Base-by-base conservation (phyloP, 2,797 vertebrate genomes). In the Sardinella longiceps region DNA sequence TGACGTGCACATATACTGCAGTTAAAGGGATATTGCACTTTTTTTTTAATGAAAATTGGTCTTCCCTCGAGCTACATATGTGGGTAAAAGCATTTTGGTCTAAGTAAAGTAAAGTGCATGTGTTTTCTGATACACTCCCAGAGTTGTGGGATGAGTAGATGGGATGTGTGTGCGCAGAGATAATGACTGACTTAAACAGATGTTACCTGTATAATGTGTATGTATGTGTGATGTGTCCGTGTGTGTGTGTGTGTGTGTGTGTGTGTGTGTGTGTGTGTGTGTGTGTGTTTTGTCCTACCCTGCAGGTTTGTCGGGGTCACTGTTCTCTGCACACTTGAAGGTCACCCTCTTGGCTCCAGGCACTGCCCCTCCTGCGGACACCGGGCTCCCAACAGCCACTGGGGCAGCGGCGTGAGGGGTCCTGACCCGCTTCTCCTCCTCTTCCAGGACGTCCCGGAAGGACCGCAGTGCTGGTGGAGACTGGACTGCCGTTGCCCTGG, bases 361-460 rank as follows among this genome's bases (percentile, higher is more conserved):
- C 77, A 89, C 86, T 84, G 90, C 80, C 30, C 88, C 86, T 0
- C 86, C 88, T 14, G 90, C 56, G 4, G 74, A 89, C n/a, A 15
- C 85, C 14, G 87, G 93, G 81, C 66, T 88, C 23, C 80, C 84
- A n/a, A 39, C 50, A 25, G 30, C 45, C 80, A 85, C 90, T 58
- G 87, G 90, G 9, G 85, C 82, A 86, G 88, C 88, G 0, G 88
- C 88, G 0, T 83, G 50, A 50, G 92, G 91, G 1, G 86, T 89
- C 18, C 28, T 87, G 70, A 81, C 50, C 83, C 86, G 84, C 83
- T 92, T 96, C 92, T 96, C 95, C 90, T 97, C 97, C 91, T 98
- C 96, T 80, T 94, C 91, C 88, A 97, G 89, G 74, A 98, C 94
- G 77, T 97, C 95, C 87, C 96, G 94, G 89, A 99, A 98, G 83